phyloP scores from a whole-genome alignment of 2,113 vertebrate genomes.

The Bufo gargarizans region DNA sequence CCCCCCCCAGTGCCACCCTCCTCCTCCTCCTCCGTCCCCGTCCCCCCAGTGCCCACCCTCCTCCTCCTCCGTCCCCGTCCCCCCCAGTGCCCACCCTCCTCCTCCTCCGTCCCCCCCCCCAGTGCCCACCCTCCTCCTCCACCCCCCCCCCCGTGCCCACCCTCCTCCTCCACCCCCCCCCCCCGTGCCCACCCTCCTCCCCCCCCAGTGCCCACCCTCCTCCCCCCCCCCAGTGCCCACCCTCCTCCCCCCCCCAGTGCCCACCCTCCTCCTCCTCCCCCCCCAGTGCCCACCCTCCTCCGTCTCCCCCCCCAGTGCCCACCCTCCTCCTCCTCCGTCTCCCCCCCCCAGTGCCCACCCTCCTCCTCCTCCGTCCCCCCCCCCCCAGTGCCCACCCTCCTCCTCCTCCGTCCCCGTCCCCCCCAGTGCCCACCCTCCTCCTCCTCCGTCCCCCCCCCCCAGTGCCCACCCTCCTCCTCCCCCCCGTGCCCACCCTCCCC shows the following conservation, averaged over 20 bases:
- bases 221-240: not conserved
- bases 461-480: not conserved
- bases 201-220: not conserved
- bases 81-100: no score
- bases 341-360: no score
- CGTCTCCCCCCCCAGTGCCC: not conserved
- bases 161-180: no score
- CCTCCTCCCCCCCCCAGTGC: not conserved
- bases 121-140: not conserved
- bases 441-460: not conserved
- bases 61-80: no score
- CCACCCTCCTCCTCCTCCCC: not conserved
- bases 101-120: no score
- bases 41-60: no score
- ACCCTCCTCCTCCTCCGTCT: not conserved
- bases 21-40: no score
- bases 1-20: no score
- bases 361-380: not conserved
- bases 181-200: not conserved
- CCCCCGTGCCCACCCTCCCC: not conserved
- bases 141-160: not conserved
- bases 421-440: not conserved
- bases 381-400: not conserved
- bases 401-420: not conserved
- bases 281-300: not conserved